These are phyloP conservation scores for Bicyclus anynana DNA, from an alignment of 1,140 invertebrate genomes.

Conservation along the genomic window DNA sequence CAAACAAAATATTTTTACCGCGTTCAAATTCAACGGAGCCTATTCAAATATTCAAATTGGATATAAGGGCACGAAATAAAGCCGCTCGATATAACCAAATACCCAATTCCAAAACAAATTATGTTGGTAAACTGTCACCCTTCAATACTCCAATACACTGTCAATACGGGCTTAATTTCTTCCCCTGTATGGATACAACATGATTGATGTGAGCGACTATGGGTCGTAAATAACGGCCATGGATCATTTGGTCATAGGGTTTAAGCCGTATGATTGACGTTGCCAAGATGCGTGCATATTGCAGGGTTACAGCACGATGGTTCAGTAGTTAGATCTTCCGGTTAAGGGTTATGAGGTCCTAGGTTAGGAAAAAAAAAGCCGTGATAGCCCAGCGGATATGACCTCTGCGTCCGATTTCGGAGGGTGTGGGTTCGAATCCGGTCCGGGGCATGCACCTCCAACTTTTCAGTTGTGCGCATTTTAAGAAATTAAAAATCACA, in stretches of 20 bases:
- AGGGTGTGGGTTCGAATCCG: no score
- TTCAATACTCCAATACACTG: constrained; percentile 13
- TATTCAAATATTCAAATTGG: background rate
- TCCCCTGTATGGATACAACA: constrained; percentile 21
- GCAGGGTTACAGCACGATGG: no score
- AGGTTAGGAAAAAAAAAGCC: no score
- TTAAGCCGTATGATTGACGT: constrained; percentile 16
- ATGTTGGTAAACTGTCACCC: constrained; percentile 12
- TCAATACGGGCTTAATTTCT: constrained; percentile 32
- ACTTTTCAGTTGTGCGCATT: no score
- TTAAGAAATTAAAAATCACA: no score
- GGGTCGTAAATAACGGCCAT: constrained; percentile 19
- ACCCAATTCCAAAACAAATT: constrained; percentile 12
- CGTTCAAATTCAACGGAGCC: background rate
- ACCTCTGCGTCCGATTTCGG: no score
- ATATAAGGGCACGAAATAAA: background rate
- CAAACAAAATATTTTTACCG: no score
- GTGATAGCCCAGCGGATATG: no score
- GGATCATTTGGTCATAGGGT: constrained; percentile 23
- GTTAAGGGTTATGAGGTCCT: no score
- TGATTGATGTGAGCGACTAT: constrained; percentile 24
- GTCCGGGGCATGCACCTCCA: no score
- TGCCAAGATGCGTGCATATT: constrained; percentile 10
- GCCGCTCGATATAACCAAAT: background rate
- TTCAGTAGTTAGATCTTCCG: no score